Evolutionary conservation across 2,113 vertebrate species (phyloP), one percentile per base, ranked within the genome.

Genomic region (Agapornis roseicollis): DNA sequence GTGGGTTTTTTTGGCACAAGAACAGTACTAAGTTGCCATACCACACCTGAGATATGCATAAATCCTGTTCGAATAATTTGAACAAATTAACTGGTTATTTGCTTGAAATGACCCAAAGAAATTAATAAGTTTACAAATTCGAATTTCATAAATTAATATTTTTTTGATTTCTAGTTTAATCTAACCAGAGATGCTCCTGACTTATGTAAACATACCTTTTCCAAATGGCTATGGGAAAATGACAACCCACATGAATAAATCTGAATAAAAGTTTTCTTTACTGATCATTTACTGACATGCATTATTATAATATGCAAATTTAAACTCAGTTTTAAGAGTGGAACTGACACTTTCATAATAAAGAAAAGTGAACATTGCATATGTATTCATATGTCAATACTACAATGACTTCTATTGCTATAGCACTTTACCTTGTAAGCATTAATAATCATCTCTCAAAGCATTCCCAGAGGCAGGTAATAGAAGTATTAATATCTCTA

Each of bases 401-500:
- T 86, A 50, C 31, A 88, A 28, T 79, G 46, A 4, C 83, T 83
- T 64, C 27, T 80, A 18, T 66, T 82, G 44, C 64, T 85, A n/a
- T 58, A 73, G 11, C 53, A 39, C 11, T 89, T 89, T 88, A 80
- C 50, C 91, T 83, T 77, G 24, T 88, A 88, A 70, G 46, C 87
- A 86, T 76, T 81, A 91, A 69, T 91, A 91, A 71, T 86, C 5
- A 72, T 72, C 14, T 80, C 37, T 74, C 41, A 72, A 41, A 93
- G 17, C 61, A 93, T 33, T 81, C 29, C 29, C 42, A 71, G 71
- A 77, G 58, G 63, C 49, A 79, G 42, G 42, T 82, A 89, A 91
- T 68, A 6, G 13, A 81, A 76, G 46, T 89, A 92, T 94, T 87
- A 89, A 94, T 90, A 89, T 85, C 73, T n/a, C 79, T 82, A 39